phyloP scores from a whole-genome alignment of 2,113 vertebrate species.

The Callithrix jacchus region DNA sequence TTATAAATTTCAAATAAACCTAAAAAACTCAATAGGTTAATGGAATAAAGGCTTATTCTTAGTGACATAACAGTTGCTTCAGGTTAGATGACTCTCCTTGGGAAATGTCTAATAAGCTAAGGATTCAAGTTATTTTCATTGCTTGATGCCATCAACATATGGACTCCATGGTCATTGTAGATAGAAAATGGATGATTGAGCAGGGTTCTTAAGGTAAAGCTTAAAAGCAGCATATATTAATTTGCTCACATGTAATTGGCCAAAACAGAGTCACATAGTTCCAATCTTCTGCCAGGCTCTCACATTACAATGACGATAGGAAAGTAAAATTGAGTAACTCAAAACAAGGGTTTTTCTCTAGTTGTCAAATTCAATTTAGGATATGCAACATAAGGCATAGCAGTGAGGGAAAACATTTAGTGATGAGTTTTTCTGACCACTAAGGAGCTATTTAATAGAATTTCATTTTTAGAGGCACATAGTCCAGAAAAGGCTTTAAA shows the following conservation, averaged over 20 bases:
- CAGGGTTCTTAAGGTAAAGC: background rate
- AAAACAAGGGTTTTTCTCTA: background rate
- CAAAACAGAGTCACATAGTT: background rate
- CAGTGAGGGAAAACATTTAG: background rate
- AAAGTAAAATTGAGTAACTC: background rate
- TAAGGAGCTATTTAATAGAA: background rate
- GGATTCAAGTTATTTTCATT: background rate
- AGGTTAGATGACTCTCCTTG: background rate
- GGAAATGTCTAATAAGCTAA: background rate
- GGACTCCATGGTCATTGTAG: background rate
- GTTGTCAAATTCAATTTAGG: background rate
- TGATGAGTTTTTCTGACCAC: background rate
- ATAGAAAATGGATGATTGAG: background rate
- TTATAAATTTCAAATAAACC: background rate
- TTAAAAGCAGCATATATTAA: background rate
- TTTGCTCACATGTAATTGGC: background rate
- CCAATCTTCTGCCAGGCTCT: background rate
- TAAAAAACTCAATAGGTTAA: background rate
- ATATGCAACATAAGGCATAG: background rate
- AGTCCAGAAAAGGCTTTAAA: background rate
- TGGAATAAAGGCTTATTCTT: background rate
- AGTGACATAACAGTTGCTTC: no score
- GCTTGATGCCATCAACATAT: background rate
- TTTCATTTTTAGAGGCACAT: background rate
- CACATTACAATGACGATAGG: background rate